Evolutionary conservation across 2,888 invertebrate species (phyloP), one percentile per base, ranked within the genome.

Genomic region (Frankliniella fusca): DNA sequence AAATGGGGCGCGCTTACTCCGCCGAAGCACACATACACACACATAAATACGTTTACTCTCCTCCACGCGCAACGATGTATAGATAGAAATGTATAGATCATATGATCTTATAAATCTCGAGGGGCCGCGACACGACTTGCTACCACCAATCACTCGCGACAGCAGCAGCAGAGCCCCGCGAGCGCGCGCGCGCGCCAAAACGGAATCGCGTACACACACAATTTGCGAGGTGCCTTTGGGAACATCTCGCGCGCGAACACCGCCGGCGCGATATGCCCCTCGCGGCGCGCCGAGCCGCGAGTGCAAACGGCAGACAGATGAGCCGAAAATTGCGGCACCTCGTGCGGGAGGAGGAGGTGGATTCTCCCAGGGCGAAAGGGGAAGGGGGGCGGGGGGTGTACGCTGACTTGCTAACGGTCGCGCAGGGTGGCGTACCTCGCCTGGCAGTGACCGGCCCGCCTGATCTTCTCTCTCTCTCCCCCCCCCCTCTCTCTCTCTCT

Each of bases 331-430:
- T 76, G 70, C 70, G 70, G 70, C 70, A 5, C 23, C 70, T 23
- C 70, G 38, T 18, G 61, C 61, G 11, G 11, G 15, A 18, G 38
- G 38, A 38, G 38, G 38, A 38, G 38, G 70, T 23, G 70, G 70
- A 23, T 23, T 76, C 70, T 23, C 23, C 27, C 27, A n/a, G 70
- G 54, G 15, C 54, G 54, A 54, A 15, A 18, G 9, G 50, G 10
- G n/a, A 54, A 20, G 54, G 54, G 54, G 12, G 54, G 54, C 54
- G 54, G 9, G n/a, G 65, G 65, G 20, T n/a, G 65, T n/a, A 76
- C 70, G 70, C 27, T 76, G 70, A 76, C 70, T 76, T 76, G 70
- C 27, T 76, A 76, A 76, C 70, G 70, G 70, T 9, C 70, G 38
- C 38, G 38, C 38, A 5, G 38, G 38, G 38, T 15, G 20, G 70